These are phyloP conservation scores for Mergus octosetaceus DNA, from an alignment of 2,797 vertebrate species.

Conservation along the genomic window DNA sequence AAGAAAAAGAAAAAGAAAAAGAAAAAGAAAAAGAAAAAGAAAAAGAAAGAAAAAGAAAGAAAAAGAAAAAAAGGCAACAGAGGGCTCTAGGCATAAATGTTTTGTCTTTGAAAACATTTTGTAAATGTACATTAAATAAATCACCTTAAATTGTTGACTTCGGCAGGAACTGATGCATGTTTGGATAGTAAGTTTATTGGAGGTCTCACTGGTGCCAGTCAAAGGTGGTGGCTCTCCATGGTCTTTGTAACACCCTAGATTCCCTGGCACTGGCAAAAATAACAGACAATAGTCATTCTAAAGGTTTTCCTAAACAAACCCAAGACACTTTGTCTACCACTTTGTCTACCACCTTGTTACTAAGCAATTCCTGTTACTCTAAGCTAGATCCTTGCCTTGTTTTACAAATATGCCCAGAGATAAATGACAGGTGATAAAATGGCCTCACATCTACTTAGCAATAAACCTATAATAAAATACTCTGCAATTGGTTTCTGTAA, in stretches of 20 bases:
- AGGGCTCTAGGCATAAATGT: not conserved
- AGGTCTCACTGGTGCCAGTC: conserved; percentile 90
- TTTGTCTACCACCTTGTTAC: not conserved
- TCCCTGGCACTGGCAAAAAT: conserved; percentile 89
- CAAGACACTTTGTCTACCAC: not conserved
- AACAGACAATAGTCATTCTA: conserved; percentile 3
- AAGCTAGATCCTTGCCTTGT: not conserved
- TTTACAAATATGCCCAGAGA: not conserved
- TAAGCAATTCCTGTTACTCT: not conserved
- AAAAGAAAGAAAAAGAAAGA: rapidly evolving
- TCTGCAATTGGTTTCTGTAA: not conserved
- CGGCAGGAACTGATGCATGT: conserved; percentile 94
- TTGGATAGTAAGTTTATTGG: conserved; percentile 95
- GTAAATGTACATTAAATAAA: not conserved
- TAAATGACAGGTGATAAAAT: not conserved
- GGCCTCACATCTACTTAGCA: not conserved
- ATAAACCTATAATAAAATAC: not conserved
- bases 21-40: not conserved
- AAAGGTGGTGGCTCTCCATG: conserved; percentile 92
- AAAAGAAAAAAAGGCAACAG: not conserved
- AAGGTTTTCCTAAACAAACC: not conserved
- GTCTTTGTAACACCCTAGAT: conserved; percentile 95
- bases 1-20: not conserved
- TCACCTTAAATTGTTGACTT: conserved; percentile 92
- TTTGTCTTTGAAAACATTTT: not conserved